Percentiles rank a stretch among this genome's conserved stretches.
Evolutionary conservation across 2,888 invertebrate species (phyloP).

Genomic region (Omphaloscelis lunosa): DNA sequence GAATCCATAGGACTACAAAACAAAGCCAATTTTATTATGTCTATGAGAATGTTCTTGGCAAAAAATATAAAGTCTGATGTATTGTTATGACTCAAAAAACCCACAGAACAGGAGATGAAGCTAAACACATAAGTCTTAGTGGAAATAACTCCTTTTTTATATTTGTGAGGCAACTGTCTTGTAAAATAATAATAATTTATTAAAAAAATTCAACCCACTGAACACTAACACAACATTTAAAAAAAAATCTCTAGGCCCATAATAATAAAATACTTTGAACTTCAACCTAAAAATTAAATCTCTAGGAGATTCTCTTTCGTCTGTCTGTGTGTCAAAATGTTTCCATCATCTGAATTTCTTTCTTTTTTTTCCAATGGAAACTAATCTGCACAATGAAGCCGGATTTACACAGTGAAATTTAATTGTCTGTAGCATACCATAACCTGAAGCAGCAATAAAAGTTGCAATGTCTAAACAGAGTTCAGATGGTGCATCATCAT

Average conservation of each 20-base stretch:
- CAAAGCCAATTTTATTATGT: neutral
- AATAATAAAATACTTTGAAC: neutral
- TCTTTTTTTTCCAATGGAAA: neutral
- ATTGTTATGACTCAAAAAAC: neutral
- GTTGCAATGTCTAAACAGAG: neutral
- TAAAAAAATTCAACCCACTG: neutral
- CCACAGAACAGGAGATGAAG: neutral
- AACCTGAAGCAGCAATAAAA: neutral
- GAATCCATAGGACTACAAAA: conserved; percentile 1
- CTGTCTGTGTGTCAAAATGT: neutral
- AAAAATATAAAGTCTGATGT: neutral
- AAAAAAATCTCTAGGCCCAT: neutral
- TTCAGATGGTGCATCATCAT: too few relatives aligned
- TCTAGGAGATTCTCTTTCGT: too few relatives aligned
- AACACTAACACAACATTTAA: neutral
- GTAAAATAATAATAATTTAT: neutral
- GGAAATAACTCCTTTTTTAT: neutral
- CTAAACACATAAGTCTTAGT: neutral
- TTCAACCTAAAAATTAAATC: neutral
- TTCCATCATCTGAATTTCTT: neutral
- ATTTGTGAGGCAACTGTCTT: neutral
- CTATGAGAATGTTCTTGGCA: neutral
- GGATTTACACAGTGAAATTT: neutral
- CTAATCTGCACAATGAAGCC: neutral
- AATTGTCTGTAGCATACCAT: neutral